These are phyloP conservation scores for Druceiella hillmani DNA, from an alignment of 2,888 invertebrate genomes.

Conservation along the genomic window DNA sequence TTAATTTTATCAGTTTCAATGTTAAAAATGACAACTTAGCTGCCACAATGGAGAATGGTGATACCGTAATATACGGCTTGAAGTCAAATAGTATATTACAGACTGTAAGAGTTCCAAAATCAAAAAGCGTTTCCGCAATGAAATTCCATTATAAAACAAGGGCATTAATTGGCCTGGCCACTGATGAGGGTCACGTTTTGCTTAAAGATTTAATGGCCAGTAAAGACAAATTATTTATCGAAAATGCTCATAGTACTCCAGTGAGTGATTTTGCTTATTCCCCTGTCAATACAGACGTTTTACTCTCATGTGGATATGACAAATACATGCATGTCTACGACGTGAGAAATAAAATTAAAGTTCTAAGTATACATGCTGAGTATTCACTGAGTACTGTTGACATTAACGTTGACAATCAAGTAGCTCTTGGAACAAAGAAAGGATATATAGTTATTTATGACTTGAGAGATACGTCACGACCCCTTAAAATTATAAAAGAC, in stretches of 20 bases:
- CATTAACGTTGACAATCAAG: slow-evolving; percentile 41
- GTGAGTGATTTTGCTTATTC: slow-evolving; percentile 54
- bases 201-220: slow-evolving; percentile 42
- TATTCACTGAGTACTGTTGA: slow-evolving; percentile 40
- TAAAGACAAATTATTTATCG: slow-evolving; percentile 44
- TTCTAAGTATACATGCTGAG: slow-evolving; percentile 39
- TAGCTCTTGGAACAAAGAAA: slow-evolving; percentile 52
- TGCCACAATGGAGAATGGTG: slow-evolving; percentile 44
- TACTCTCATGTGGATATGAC: slow-evolving; percentile 53
- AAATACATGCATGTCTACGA: slow-evolving; percentile 54
- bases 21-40: slow-evolving; percentile 46
- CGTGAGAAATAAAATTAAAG: slow-evolving; percentile 42
- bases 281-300: slow-evolving; percentile 48
- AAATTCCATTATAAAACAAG: slow-evolving; percentile 46
- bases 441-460: slow-evolving; percentile 52
- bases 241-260: slow-evolving; percentile 51
- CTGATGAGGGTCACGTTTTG: slow-evolving; percentile 47
- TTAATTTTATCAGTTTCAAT: slow-evolving; percentile 43
- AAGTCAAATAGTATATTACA: slow-evolving; percentile 44
- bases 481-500: slow-evolving; percentile 42
- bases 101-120: slow-evolving; percentile 39
- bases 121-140: slow-evolving; percentile 44
- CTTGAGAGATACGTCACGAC: slow-evolving; percentile 45
- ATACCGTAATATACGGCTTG: slow-evolving; percentile 47
- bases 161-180: slow-evolving; percentile 42